Evolutionary conservation across 1,140 invertebrate genomes (phyloP).

Genomic region (Coelopa frigida): DNA sequence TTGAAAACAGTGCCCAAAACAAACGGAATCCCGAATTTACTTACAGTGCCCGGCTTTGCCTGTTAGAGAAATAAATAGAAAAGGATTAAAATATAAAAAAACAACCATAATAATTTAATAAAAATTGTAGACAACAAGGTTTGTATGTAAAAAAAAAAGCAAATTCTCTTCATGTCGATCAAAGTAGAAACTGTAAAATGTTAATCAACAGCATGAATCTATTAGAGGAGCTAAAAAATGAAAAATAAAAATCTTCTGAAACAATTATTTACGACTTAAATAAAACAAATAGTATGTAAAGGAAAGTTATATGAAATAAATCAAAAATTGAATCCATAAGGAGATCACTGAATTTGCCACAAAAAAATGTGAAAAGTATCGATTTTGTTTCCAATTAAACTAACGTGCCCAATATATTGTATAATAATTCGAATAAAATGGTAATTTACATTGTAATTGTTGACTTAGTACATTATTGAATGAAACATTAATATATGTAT

Average conservation of each 20-base stretch:
- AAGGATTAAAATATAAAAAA: constrained; percentile 12
- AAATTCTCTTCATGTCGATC: neutral
- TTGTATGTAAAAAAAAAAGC: neutral
- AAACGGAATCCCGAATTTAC: constrained; percentile 47
- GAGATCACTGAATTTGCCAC: neutral
- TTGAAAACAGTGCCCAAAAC: neutral
- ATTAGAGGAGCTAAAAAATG: neutral
- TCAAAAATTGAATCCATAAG: neutral
- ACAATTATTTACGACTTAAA: neutral
- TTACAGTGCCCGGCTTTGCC: constrained; percentile 68
- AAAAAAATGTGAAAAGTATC: no score
- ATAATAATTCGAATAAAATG: no score
- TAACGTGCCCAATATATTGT: no score
- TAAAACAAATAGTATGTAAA: neutral
- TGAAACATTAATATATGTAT: no score
- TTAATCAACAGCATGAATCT: neutral
- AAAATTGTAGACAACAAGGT: constrained; percentile 11
- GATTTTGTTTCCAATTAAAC: no score
- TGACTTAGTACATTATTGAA: no score
- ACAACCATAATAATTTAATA: constrained; percentile 17
- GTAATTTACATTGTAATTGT: no score
- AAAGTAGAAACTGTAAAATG: no score
- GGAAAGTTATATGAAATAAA: neutral
- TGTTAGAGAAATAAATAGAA: constrained; percentile 35
- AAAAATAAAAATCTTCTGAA: neutral